Conservation (phyloP, 2,888 invertebrate genomes). For the Merodon equestris region DNA sequence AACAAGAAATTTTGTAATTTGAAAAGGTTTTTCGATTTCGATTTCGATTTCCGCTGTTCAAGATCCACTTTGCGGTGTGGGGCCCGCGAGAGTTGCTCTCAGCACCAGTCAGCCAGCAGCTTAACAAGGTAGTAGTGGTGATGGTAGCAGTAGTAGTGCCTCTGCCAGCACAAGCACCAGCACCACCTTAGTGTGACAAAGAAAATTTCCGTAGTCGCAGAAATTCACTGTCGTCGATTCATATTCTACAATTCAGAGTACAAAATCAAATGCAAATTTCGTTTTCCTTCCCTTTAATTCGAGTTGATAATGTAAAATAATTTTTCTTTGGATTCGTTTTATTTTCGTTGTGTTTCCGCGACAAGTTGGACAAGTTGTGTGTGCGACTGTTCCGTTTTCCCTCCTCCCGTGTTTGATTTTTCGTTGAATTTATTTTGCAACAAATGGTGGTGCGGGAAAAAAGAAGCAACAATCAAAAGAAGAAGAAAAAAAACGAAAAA, state of each 20-base stretch:
- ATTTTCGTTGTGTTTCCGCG: too few relatives aligned
- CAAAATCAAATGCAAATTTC: slow-evolving; percentile 52
- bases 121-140: slow-evolving; percentile 21
- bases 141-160: background rate
- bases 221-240: slow-evolving; percentile 43
- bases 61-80: slow-evolving; percentile 17
- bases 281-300: slow-evolving; percentile 17
- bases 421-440: background rate
- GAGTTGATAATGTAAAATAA: slow-evolving; percentile 44
- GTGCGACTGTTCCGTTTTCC: too few relatives aligned
- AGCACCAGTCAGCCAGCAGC: slow-evolving; percentile 39
- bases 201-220: slow-evolving; percentile 58
- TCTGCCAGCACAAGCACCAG: slow-evolving; percentile 7
- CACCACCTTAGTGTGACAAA: slow-evolving; percentile 46
- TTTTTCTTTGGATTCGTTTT: too few relatives aligned
- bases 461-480: slow-evolving; percentile 15
- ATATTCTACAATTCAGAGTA: slow-evolving; percentile 10
- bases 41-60: slow-evolving; percentile 16
- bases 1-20: too few relatives aligned
- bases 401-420: too few relatives aligned
- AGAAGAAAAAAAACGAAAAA: slow-evolving; percentile 39
- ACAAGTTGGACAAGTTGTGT: too few relatives aligned
- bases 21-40: slow-evolving; percentile 27
- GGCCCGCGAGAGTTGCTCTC: slow-evolving; percentile 33
- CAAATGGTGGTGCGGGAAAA: slow-evolving; percentile 48